Evolutionary conservation across 2,113 vertebrate genomes (phyloP).

Genomic region (Callospermophilus lateralis): DNA sequence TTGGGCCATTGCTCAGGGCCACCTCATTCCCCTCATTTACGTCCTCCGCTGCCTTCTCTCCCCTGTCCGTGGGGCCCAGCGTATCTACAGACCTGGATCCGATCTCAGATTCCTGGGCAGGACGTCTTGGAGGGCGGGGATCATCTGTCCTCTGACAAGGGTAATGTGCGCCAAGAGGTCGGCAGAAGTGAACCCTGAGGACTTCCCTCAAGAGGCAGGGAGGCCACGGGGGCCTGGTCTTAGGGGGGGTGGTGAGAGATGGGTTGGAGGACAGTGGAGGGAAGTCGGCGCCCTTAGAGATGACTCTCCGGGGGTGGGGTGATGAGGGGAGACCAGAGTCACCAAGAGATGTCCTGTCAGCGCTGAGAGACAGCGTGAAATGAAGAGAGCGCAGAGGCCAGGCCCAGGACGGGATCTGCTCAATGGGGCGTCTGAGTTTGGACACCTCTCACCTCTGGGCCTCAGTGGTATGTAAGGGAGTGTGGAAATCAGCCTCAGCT

Average conservation of each 20-base stretch:
- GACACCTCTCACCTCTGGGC: not conserved
- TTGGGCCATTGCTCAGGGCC: rapidly evolving
- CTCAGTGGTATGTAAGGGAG: rapidly evolving
- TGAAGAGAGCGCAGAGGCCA: no score
- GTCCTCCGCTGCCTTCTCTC: not conserved
- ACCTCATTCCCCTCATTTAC: no score
- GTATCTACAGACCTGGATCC: not conserved
- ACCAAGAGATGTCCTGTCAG: no score
- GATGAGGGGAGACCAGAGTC: not conserved
- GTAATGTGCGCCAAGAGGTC: not conserved
- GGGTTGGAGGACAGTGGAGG: not conserved
- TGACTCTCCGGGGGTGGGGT: not conserved
- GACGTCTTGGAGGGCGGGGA: not conserved
- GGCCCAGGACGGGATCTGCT: no score
- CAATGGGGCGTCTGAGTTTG: not conserved
- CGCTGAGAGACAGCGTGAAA: not conserved
- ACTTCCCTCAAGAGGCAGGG: not conserved
- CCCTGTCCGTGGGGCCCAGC: not conserved
- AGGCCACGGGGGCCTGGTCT: not conserved
- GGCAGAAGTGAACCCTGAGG: not conserved
- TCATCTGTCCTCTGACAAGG: not conserved
- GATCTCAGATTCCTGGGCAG: not conserved
- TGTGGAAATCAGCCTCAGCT: not conserved
- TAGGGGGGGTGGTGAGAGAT: not conserved
- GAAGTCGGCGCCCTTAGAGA: not conserved